Base-by-base conservation (phyloP, 2,888 invertebrate genomes). In the Dolichomitus sp. region DNA sequence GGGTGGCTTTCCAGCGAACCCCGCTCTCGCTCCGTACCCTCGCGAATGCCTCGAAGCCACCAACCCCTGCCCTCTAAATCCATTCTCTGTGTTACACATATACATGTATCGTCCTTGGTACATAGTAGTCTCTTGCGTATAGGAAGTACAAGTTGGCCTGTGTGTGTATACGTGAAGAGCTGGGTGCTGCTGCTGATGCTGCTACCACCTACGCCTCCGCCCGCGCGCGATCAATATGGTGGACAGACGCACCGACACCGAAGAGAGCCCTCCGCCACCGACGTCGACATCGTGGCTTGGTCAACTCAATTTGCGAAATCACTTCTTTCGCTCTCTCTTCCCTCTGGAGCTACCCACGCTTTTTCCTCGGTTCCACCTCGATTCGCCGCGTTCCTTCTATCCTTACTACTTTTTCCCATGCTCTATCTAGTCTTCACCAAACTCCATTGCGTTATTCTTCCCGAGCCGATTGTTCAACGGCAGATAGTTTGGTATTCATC, bases 221-320 rank as follows among this genome's bases (percentile, higher is more conserved):
- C 78, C 82, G 76, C 72, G 45, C 79, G 85, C 93, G 93, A 93
- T 93, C 93, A 93, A 93, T 93, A 93, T 93, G 93, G 93, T 93
- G 93, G 92, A 93, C 93, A 92, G 92, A 92, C 92, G 89, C 92
- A 89, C 89, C 90, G 91, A 91, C 91, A 88, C 87, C 89, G 87
- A 87, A 85, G 75, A 72, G 80, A 74, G 73, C 66, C 76, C 79
- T 81, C 73, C 73, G 80, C 66, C 74, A 77, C 33, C 54, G 57
- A 77, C 84, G 68, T 72, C 81, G 77, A 76, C 76, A 69, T 83
- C 63, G 70, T 69, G 66, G 52, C 72, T 73, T 33, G 82, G 63
- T 70, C 84, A 84, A 86, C 84, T 85, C 83, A 82, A 87, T 87
- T 86, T 87, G 42, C 70, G 54, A 82, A 77, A 80, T 83, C 83